Base-by-base conservation (phyloP, 2,113 vertebrate species). In the Gallinago jamesoni region DNA sequence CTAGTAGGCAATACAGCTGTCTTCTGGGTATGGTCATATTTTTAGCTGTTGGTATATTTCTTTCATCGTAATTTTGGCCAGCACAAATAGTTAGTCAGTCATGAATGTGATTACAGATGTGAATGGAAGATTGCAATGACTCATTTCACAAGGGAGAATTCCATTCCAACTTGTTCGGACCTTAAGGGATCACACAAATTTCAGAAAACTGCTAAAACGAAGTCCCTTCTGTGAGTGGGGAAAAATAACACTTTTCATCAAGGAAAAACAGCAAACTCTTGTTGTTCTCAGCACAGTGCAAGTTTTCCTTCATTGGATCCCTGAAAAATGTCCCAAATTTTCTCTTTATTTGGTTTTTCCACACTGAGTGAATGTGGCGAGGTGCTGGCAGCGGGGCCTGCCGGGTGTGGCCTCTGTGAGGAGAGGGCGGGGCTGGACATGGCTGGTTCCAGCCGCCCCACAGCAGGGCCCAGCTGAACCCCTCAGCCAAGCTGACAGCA, bases 341-440 rank as follows among this genome's bases (percentile, higher is more conserved):
- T 37, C 7, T 24, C 25, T 12, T 23, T 6, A 1, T 8, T 2
- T 14, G 18, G 10, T 30, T 30, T 48, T 25, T 31, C 23, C 1
- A 2, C 1, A 0, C 8, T 2, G 9, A 25, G 17, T 12, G 22
- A 5, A 16, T 10, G 72, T 20, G 67, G 9, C 0, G 22, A 53
- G 52, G 21, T 3, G 7, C 37, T 5, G 41, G 31, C 47, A 4
- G 3, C 1, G 3, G 7, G 14, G 14, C 24, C 55, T 24, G 77
- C 23, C 12, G 55, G 55, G 55, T 23, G 20, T 0, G 0, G 21
- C 25, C 14, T 4, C 53, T 15, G 31, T 33, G n/a, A 53, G 85
- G 78, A 8, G 20, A 43, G 56, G 23, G 31, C 0, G 3, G 28
- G 21, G 27, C 37, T 6, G 8, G 47, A 7, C 60, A 9, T 27